These are phyloP conservation scores for Acrobasis suavella DNA, from an alignment of 2,888 invertebrate genomes.

Conservation along the genomic window DNA sequence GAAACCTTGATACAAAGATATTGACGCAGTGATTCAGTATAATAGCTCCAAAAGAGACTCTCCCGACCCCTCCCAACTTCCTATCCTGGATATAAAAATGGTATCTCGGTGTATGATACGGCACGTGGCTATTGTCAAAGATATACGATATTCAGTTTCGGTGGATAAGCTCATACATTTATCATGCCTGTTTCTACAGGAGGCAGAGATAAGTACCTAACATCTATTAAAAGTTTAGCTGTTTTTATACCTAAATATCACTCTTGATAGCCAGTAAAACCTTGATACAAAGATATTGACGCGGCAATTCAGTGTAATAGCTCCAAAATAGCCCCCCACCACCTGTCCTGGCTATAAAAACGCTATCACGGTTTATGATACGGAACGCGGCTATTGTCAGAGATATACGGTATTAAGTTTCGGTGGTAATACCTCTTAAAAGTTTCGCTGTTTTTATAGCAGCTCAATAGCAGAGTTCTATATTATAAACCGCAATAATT, in stretches of 20 bases:
- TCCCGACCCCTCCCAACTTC: not conserved
- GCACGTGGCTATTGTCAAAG: constrained; percentile 9
- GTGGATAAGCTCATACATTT: not conserved
- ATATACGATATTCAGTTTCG: not conserved
- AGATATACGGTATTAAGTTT: constrained; percentile 2
- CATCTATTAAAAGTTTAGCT: too few species aligned
- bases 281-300: not conserved
- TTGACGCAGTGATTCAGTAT: too few species aligned
- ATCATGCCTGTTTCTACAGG: too few species aligned
- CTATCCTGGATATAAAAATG: not conserved
- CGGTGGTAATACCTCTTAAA: not conserved
- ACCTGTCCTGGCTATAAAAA: not conserved
- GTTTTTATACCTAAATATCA: too few species aligned
- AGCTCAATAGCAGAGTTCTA: too few species aligned
- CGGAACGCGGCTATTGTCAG: constrained; percentile 15
- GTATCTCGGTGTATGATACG: constrained; percentile 2
- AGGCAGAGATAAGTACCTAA: too few species aligned
- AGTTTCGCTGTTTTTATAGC: too few species aligned
- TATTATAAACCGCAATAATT: too few species aligned
- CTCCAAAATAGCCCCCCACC: not conserved
- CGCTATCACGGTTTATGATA: constrained; percentile 14
- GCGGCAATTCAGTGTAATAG: not conserved
- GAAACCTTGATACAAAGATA: too few species aligned
- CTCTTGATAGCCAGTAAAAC: too few species aligned
- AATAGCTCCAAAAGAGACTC: not conserved